phyloP scores from a whole-genome alignment of 2,888 invertebrate genomes.

The Apamea epomidion region DNA sequence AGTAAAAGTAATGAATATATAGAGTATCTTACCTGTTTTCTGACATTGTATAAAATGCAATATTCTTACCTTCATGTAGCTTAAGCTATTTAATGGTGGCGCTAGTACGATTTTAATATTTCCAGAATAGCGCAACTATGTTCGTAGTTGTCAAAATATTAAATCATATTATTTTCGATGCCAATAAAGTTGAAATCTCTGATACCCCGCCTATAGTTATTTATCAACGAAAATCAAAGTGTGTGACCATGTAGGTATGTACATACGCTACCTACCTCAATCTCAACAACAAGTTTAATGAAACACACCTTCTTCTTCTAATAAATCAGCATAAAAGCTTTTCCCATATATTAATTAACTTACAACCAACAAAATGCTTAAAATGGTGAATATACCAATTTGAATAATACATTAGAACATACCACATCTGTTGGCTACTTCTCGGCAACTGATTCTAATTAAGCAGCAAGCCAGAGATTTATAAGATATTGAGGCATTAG shows the following conservation, averaged over 20 bases:
- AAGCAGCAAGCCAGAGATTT: constrained; percentile 86
- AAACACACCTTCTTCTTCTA: not conserved
- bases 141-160: not conserved
- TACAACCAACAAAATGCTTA: constrained; percentile 30
- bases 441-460: constrained; percentile 83
- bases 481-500: constrained; percentile 89
- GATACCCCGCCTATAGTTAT: not conserved
- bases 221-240: not conserved
- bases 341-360: constrained; percentile 43
- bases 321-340: constrained; percentile 39
- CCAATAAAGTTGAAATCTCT: not conserved
- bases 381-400: constrained; percentile 48
- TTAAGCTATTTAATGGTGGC: not conserved
- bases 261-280: not conserved
- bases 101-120: not conserved
- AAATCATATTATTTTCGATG: not conserved
- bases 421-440: constrained; percentile 65
- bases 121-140: not conserved
- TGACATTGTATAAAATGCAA: not conserved
- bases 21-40: not conserved
- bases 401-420: constrained; percentile 54
- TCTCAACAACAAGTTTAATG: not conserved
- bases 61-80: not conserved
- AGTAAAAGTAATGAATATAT: not conserved
- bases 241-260: not conserved